Base-by-base conservation (phyloP, 1,140 invertebrate genomes). In the Macrocentrus cingulum region DNA sequence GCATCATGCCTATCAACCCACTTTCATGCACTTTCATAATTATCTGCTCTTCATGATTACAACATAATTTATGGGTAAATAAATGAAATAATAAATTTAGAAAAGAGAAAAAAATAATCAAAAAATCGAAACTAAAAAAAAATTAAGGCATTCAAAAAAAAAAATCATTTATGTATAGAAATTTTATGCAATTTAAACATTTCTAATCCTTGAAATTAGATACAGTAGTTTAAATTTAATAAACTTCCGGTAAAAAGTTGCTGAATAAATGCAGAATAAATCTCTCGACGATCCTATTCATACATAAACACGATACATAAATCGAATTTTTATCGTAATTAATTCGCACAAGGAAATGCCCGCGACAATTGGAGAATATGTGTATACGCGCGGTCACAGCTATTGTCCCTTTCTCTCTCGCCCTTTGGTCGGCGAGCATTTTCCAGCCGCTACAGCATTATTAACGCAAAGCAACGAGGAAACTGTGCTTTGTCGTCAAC, bases 401-500 rank as follows among this genome's bases (percentile, higher is more conserved):
- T 18, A 51, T 51, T 51, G 32, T 51, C 49, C 11, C 34, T 34
- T 51, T 37, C 18, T 32, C 11, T 34, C 34, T 51, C 32, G 18
- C 46, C 15, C 13, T 32, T 36, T 36, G 7, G 34, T 29, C 49
- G 11, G 25, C 34, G 49, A 34, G 32, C 37, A 16, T 49, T n/a
- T n/a, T n/a, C n/a, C n/a, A n/a, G n/a, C n/a, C n/a, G 16, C 29
- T 32, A 41, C 42, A 56, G 34, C 50, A 56, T 54, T 46, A 60
- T 52, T 54, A 32, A 60, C 57, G 22, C 46, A 51, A 60, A 56
- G 59, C 53, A 50, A 50, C 59, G 48, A 60, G 32, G 42, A 42
- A 50, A 23, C 37, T 16, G 23, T 50, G 59, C 60, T 50, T 67
- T 64, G 63, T 67, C 63, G 59, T 55, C 20, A 32, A 49, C 19